Conservation (phyloP, 2,888 invertebrate species). For the Diarsia rubi region DNA sequence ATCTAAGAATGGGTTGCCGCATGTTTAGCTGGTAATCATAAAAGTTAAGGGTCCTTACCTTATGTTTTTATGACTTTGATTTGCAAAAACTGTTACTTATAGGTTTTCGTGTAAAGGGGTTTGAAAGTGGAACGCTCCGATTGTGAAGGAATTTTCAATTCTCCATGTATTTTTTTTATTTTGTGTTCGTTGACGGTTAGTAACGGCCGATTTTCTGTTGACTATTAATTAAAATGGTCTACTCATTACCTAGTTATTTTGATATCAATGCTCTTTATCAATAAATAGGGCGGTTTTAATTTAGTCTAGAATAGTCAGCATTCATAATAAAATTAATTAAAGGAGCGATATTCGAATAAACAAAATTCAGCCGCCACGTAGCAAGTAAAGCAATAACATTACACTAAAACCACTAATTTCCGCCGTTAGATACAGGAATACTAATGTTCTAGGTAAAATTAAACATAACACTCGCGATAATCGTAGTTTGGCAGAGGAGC, state of each 20-base stretch:
- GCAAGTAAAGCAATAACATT: conserved; percentile 17
- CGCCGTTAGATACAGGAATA: conserved; percentile 27
- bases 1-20: conserved; percentile 45
- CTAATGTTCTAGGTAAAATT: conserved; percentile 40
- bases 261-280: not conserved
- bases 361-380: not conserved
- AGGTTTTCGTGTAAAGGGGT: not conserved
- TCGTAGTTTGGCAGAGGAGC: conserved; percentile 58
- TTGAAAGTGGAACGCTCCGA: conserved; percentile 22
- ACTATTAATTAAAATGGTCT: conserved; percentile 1
- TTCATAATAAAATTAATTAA: not conserved
- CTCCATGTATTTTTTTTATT: not conserved
- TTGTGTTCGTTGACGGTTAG: not conserved
- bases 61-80: conserved; percentile 28
- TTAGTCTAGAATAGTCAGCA: not conserved
- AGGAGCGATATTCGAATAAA: not conserved
- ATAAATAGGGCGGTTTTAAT: not conserved
- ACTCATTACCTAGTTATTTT: conserved; percentile 2
- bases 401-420: conserved; percentile 10
- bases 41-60: conserved; percentile 41
- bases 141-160: conserved; percentile 1
- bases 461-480: conserved; percentile 42
- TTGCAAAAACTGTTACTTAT: conserved; percentile 24
- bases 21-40: conserved; percentile 54
- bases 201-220: not conserved